These are phyloP conservation scores for Zygaena filipendulae DNA, from an alignment of 2,888 invertebrate species.

Conservation along the genomic window DNA sequence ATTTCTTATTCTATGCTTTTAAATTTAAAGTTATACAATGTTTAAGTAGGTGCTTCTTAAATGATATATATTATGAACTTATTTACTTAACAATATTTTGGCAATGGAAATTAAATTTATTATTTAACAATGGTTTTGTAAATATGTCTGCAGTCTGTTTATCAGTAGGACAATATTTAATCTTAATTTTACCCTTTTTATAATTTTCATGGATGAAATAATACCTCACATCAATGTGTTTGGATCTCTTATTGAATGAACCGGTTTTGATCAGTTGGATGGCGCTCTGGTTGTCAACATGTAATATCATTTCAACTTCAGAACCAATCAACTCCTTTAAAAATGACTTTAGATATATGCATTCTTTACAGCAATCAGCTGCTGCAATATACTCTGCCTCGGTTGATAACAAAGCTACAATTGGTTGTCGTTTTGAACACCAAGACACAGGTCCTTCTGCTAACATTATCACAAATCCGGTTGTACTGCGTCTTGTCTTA, in stretches of 20 bases:
- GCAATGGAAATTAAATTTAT: slow-evolving; percentile 1
- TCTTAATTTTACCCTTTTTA: slow-evolving; percentile 3
- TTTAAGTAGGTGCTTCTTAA: background rate
- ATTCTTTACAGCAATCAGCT: slow-evolving; percentile 18
- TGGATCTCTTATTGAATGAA: slow-evolving; percentile 6
- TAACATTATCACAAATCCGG: slow-evolving; percentile 19
- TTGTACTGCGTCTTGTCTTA: slow-evolving; percentile 18
- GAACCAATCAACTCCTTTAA: background rate
- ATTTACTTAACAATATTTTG: background rate
- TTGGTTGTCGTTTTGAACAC: slow-evolving; percentile 19
- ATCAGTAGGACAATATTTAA: slow-evolving; percentile 7
- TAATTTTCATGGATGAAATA: slow-evolving; percentile 8
- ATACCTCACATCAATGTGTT: slow-evolving; percentile 2
- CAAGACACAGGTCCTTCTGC: slow-evolving; percentile 20
- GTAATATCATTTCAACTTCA: background rate
- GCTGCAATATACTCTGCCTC: slow-evolving; percentile 24
- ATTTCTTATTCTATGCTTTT: background rate
- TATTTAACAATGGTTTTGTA: slow-evolving; percentile 7
- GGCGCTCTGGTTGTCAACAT: slow-evolving; percentile 8
- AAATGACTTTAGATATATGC: slow-evolving; percentile 3
- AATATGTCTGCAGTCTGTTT: slow-evolving; percentile 8
- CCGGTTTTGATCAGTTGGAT: slow-evolving; percentile 6
- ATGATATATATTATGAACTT: background rate
- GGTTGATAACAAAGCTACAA: slow-evolving; percentile 22
- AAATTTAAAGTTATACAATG: background rate